These are phyloP conservation scores for Capreolus pygargus DNA, from an alignment of 2,113 vertebrate genomes.

Conservation along the genomic window DNA sequence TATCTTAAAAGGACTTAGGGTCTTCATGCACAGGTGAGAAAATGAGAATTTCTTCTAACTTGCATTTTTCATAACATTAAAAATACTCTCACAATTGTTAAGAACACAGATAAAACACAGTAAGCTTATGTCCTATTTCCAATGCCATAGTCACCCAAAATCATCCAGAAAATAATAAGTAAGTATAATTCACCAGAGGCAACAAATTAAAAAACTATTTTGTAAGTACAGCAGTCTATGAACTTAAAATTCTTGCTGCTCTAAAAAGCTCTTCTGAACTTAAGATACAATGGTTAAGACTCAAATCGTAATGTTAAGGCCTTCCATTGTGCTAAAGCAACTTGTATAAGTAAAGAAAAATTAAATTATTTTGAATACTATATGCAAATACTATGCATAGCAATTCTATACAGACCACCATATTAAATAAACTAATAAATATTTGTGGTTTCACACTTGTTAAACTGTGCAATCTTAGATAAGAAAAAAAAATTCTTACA, in stretches of 20 bases:
- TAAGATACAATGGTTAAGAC: not conserved
- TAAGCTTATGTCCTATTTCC: not conserved
- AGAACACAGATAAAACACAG: not conserved
- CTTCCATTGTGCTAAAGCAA: not conserved
- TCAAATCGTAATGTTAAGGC: not conserved
- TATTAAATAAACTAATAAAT: not conserved
- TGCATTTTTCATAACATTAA: slow-evolving; percentile 7
- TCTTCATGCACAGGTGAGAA: not conserved
- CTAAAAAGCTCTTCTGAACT: not conserved
- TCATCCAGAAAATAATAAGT: slow-evolving; percentile 13
- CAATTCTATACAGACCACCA: not conserved
- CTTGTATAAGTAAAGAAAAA: not conserved
- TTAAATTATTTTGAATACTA: not conserved
- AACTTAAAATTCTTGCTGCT: not conserved
- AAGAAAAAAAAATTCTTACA: not conserved
- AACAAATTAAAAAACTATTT: not conserved
- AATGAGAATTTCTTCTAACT: not conserved
- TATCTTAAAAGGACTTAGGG: not conserved
- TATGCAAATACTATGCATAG: not conserved
- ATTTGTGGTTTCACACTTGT: not conserved
- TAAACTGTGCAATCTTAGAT: not conserved
- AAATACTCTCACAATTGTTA: not conserved
- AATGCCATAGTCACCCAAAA: not conserved
- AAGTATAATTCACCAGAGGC: not conserved
- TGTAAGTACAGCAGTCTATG: not conserved